These are phyloP conservation scores for Gambusia affinis DNA, from an alignment of 2,113 vertebrate species.

Conservation along the genomic window DNA sequence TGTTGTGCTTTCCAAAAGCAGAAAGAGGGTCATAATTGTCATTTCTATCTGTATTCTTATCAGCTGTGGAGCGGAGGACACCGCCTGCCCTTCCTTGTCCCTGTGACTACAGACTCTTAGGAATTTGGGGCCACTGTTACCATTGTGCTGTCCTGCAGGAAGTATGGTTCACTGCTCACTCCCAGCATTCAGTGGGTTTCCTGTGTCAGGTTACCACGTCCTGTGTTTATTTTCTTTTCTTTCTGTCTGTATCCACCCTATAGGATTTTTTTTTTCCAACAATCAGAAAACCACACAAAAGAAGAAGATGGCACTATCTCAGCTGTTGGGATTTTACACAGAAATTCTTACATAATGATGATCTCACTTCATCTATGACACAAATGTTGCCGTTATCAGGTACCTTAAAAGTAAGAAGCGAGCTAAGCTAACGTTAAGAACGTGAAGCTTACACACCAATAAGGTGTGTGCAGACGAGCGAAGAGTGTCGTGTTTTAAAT, in stretches of 20 bases:
- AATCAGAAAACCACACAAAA: conserved; percentile 57
- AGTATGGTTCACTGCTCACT: conserved; percentile 76
- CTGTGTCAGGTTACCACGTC: conserved; percentile 84
- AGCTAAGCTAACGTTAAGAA: no score
- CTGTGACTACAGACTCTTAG: conserved; percentile 69
- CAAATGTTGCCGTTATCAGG: background rate
- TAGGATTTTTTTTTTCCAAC: conserved; percentile 66
- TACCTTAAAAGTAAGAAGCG: background rate
- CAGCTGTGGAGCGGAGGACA: conserved; percentile 72
- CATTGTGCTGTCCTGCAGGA: conserved; percentile 84
- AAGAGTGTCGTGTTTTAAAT: conserved; percentile 46
- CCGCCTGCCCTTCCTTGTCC: conserved; percentile 78
- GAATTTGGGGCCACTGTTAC: conserved; percentile 74
- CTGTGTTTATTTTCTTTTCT: conserved; percentile 85
- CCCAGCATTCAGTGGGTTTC: conserved; percentile 85
- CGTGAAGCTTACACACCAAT: background rate
- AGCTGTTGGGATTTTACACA: conserved; percentile 23
- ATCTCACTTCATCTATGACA: conserved; percentile 37
- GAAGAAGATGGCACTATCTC: conserved; percentile 72
- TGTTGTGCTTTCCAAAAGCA: conserved; percentile 61
- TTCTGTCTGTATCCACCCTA: conserved; percentile 76
- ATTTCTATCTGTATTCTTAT: conserved; percentile 78
- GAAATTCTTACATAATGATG: conserved; percentile 20
- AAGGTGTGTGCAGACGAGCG: background rate
- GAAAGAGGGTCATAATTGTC: conserved; percentile 60